These are phyloP conservation scores for Chironomus tentans DNA, from an alignment of 2,888 invertebrate species.

Conservation along the genomic window DNA sequence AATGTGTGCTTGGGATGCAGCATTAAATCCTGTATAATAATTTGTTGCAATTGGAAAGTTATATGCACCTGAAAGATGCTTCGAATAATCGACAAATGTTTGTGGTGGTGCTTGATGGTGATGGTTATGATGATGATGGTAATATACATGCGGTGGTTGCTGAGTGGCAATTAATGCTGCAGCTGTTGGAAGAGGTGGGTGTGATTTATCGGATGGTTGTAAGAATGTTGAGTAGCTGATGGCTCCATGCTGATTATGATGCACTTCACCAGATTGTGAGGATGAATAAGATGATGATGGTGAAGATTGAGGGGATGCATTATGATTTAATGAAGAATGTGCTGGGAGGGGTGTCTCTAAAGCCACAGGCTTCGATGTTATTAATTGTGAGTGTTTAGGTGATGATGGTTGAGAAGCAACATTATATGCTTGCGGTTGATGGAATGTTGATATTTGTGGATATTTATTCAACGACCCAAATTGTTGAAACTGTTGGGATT, in stretches of 20 bases:
- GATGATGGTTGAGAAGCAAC: neutral
- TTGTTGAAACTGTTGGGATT: too few relatives aligned
- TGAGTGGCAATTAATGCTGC: neutral
- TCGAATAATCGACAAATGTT: neutral
- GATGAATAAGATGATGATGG: neutral
- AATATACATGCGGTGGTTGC: neutral
- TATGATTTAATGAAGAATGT: neutral
- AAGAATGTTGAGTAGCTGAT: neutral
- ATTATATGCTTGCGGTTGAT: neutral
- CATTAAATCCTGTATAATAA: neutral
- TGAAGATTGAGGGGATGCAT: neutral
- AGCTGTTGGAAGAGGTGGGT: neutral
- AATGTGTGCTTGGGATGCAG: neutral
- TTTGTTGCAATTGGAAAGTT: neutral
- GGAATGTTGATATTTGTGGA: neutral
- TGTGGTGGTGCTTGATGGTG: neutral
- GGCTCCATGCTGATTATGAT: constrained; percentile 9
- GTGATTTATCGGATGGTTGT: neutral
- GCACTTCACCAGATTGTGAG: neutral
- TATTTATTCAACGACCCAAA: neutral
- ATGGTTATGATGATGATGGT: neutral
- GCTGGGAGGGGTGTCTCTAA: neutral
- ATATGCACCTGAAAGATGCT: neutral
- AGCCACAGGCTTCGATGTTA: constrained; percentile 15
- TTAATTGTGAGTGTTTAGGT: neutral